A percentile compares a stretch with the other conserved stretches of the same genome.
Evolutionary conservation across 2,888 invertebrate species (phyloP).

Genomic region (Tineola bisselliella): DNA sequence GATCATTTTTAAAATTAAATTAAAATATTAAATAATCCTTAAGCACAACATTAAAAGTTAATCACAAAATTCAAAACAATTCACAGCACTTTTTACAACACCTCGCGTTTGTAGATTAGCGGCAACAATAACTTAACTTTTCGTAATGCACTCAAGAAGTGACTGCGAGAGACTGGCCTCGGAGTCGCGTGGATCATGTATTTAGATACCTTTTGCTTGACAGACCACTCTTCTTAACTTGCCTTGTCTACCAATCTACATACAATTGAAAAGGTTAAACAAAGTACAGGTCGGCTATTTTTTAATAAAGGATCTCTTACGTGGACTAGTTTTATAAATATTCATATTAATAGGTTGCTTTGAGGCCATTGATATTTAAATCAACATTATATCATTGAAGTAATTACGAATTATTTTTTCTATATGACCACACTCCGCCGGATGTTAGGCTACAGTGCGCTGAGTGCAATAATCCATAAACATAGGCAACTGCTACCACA

Average conservation of each 20-base stretch:
- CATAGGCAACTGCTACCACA: too few relatives aligned
- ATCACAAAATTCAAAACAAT: not conserved
- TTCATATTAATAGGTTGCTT: too few relatives aligned
- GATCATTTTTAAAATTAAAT: not conserved
- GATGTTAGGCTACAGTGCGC: too few relatives aligned
- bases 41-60: not conserved
- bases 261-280: not conserved
- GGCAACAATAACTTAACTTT: not conserved
- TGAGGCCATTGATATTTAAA: too few relatives aligned
- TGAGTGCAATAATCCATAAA: too few relatives aligned
- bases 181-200: not conserved
- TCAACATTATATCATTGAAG: too few relatives aligned
- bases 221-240: not conserved
- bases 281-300: not conserved
- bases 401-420: too few relatives aligned
- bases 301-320: not conserved
- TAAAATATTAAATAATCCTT: not conserved
- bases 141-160: conserved; percentile 5
- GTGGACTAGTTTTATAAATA: too few relatives aligned
- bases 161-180: conserved; percentile 3
- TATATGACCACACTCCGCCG: too few relatives aligned
- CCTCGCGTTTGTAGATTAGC: not conserved
- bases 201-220: not conserved
- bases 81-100: not conserved
- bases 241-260: not conserved